phyloP scores from a whole-genome alignment of 2,797 vertebrate genomes.

The Pantherophis alleghaniensis region DNA sequence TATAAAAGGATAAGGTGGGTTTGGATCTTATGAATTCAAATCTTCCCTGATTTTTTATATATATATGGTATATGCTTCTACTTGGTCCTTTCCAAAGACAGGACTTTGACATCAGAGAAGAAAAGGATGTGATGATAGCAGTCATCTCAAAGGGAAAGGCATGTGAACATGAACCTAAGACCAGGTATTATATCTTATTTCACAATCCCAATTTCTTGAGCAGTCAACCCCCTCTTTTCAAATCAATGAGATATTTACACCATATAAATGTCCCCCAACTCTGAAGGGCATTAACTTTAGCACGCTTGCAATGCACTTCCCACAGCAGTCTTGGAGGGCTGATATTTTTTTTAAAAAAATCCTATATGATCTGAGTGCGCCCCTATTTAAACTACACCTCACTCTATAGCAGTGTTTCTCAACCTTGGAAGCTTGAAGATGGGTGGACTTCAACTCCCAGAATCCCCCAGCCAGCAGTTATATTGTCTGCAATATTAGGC shows the following conservation, averaged over 20 bases:
- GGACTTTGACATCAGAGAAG: neutral
- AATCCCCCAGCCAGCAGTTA: neutral
- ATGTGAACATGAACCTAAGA: neutral
- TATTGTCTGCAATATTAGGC: neutral
- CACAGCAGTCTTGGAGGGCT: neutral
- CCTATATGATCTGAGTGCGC: neutral
- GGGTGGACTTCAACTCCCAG: too few relatives aligned
- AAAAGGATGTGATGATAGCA: neutral
- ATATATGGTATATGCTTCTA: neutral
- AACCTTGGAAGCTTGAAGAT: too few relatives aligned
- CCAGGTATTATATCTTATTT: too few relatives aligned
- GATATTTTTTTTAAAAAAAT: neutral
- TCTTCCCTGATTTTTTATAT: neutral
- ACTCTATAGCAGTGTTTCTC: neutral
- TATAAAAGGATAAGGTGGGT: neutral
- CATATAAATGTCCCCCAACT: too few relatives aligned
- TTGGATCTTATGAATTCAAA: neutral
- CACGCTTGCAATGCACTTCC: neutral
- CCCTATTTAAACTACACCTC: neutral
- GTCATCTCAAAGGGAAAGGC: neutral
- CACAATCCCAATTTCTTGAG: neutral
- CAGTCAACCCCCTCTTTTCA: too few relatives aligned
- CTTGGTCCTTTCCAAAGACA: neutral
- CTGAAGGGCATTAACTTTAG: too few relatives aligned
- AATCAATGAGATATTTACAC: too few relatives aligned